Conservation (phyloP, 1,140 invertebrate genomes). For the Helicoverpa armigera region DNA sequence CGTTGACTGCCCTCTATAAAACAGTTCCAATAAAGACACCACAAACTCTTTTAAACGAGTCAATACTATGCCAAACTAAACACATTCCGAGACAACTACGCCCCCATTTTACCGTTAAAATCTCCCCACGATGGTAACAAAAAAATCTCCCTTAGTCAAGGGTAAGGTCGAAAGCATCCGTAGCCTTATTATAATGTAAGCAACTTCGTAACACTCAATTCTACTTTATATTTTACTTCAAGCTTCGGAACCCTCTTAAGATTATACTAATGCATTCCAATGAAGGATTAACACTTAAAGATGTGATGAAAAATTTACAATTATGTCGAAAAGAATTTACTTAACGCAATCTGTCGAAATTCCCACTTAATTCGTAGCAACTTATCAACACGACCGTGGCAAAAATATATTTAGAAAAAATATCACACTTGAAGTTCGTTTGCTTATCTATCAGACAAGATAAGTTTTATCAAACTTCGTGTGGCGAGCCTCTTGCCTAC, state of each 20-base stretch:
- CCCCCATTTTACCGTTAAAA: conserved; percentile 15
- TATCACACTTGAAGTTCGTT: no score
- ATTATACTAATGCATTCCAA: background rate
- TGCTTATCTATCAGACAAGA: background rate
- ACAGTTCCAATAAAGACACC: background rate
- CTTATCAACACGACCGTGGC: no score
- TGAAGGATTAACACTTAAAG: background rate
- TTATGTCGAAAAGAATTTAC: background rate
- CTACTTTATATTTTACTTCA: background rate
- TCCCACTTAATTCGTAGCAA: background rate
- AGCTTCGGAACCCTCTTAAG: conserved; percentile 6
- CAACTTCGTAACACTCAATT: background rate
- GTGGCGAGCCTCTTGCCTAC: background rate
- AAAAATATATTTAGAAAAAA: no score
- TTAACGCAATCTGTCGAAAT: background rate
- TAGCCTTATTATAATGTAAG: conserved; percentile 15
- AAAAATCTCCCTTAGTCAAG: conserved; percentile 31
- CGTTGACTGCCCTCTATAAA: background rate
- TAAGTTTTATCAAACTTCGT: background rate
- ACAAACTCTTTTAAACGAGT: background rate
- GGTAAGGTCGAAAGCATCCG: conserved; percentile 26
- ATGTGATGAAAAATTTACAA: background rate
- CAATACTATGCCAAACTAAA: background rate
- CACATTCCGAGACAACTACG: conserved; percentile 4
- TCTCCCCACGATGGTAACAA: conserved; percentile 19